Conservation (phyloP, 1,140 invertebrate species). For the Mizuhopecten yessoensis region DNA sequence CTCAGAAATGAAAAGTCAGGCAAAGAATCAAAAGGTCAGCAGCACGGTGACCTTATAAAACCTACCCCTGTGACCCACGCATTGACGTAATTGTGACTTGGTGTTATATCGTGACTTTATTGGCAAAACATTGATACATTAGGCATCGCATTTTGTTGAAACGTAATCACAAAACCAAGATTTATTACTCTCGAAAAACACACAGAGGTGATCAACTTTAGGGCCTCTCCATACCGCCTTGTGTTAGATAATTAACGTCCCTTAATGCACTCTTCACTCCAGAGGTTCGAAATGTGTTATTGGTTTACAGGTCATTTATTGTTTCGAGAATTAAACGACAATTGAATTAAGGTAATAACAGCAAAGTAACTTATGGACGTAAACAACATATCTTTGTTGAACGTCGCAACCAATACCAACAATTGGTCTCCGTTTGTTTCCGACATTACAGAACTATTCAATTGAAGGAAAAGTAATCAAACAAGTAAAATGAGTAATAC, state of each 20-base stretch:
- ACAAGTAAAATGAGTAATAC: constrained; percentile 14
- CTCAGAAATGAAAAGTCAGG: neutral
- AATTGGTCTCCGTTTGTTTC: neutral
- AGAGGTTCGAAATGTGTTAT: neutral
- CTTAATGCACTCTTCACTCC: constrained; percentile 26
- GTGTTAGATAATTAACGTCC: constrained; percentile 38
- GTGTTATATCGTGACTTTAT: neutral
- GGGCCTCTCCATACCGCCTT: neutral
- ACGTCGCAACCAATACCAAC: constrained; percentile 7
- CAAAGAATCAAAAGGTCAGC: neutral
- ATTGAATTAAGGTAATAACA: constrained; percentile 18
- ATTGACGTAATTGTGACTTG: neutral
- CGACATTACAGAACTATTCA: neutral
- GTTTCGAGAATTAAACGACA: constrained; percentile 34
- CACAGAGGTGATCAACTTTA: constrained; percentile 33
- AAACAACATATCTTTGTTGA: constrained; percentile 27
- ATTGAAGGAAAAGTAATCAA: constrained; percentile 34
- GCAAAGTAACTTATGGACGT: neutral
- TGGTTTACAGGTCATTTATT: constrained; percentile 20
- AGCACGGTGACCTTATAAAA: neutral
- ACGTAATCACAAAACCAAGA: constrained; percentile 26
- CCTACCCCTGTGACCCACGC: neutral
- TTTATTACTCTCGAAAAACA: constrained; percentile 11
- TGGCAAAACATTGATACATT: constrained; percentile 38
- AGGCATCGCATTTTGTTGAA: constrained; percentile 30